These are phyloP conservation scores for Pilophorus perplexus DNA, from an alignment of 2,888 invertebrate species.

Conservation along the genomic window DNA sequence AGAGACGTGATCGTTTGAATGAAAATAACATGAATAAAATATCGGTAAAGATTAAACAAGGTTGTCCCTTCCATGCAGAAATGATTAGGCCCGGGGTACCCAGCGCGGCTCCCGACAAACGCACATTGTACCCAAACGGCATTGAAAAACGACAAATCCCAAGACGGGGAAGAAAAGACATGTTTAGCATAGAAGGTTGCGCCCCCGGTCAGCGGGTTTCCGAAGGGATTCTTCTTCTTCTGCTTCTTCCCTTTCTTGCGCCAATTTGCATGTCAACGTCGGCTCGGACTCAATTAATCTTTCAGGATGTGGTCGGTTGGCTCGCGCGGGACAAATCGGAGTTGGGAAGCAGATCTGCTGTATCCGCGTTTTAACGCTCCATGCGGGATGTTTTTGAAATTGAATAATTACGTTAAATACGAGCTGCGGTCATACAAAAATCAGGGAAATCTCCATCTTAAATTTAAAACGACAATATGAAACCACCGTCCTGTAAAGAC, in stretches of 20 bases:
- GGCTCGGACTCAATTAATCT: conserved; percentile 32
- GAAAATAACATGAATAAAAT: conserved; percentile 26
- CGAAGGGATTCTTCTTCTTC: background rate
- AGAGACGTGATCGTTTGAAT: conserved; percentile 1
- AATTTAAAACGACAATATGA: no score
- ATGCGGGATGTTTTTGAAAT: no score
- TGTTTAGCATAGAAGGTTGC: conserved; percentile 30
- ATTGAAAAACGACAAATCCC: conserved; percentile 1
- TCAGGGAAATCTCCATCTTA: no score
- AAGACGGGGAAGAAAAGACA: conserved; percentile 22
- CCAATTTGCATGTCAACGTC: conserved; percentile 38
- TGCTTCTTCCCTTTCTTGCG: background rate
- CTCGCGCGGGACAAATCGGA: no score
- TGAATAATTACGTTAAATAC: no score
- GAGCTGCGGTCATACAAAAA: no score
- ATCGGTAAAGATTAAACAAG: conserved; percentile 25
- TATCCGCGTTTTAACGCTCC: no score
- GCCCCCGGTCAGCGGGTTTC: no score
- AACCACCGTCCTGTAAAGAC: no score
- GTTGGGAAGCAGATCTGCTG: no score
- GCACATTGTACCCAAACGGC: background rate
- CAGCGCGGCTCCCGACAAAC: no score
- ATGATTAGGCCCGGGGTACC: conserved; percentile 34
- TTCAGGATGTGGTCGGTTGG: no score
- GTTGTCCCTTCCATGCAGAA: background rate